Percentiles rank a stretch among this genome's conserved stretches.
Evolutionary conservation across 2,888 invertebrate genomes (phyloP).

Genomic region (Scrobipalpa costella): DNA sequence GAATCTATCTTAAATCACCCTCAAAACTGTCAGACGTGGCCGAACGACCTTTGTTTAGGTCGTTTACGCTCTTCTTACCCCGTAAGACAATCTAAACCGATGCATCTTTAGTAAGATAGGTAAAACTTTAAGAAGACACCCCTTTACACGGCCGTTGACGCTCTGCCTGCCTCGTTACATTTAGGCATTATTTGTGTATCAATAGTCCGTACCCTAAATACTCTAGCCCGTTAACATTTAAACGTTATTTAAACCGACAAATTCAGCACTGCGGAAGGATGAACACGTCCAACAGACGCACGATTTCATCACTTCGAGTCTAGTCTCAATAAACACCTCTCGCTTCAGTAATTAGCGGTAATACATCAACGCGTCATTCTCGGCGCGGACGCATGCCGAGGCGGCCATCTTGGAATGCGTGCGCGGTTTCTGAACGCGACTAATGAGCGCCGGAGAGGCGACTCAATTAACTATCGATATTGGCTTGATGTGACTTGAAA

Average conservation of each 20-base stretch:
- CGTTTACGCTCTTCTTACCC: too few species aligned
- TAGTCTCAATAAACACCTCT: slow-evolving; percentile 78
- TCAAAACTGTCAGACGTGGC: too few species aligned
- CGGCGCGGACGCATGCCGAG: slow-evolving; percentile 30
- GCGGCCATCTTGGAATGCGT: slow-evolving; percentile 30
- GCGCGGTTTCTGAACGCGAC: slow-evolving; percentile 11
- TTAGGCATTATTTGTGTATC: not conserved
- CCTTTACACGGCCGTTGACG: too few species aligned
- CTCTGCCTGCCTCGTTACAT: too few species aligned
- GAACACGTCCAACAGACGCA: slow-evolving; percentile 48
- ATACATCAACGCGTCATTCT: slow-evolving; percentile 75
- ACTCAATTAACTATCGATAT: slow-evolving; percentile 7
- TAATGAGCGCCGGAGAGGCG: slow-evolving; percentile 16
- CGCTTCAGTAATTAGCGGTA: slow-evolving; percentile 74
- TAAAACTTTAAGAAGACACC: too few species aligned
- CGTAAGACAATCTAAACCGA: too few species aligned
- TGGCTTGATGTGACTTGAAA: slow-evolving; percentile 6
- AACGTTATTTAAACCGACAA: not conserved
- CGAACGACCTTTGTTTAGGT: too few species aligned
- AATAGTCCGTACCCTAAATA: not conserved
- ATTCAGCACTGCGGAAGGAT: slow-evolving; percentile 9
- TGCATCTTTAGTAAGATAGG: too few species aligned
- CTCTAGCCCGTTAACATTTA: slow-evolving; percentile 7
- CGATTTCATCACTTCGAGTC: slow-evolving; percentile 22
- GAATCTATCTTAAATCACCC: too few species aligned